Evolutionary conservation across 2,797 vertebrate genomes (phyloP), one percentile per base, ranked within the genome.

Genomic region (Echiichthys vipera): DNA sequence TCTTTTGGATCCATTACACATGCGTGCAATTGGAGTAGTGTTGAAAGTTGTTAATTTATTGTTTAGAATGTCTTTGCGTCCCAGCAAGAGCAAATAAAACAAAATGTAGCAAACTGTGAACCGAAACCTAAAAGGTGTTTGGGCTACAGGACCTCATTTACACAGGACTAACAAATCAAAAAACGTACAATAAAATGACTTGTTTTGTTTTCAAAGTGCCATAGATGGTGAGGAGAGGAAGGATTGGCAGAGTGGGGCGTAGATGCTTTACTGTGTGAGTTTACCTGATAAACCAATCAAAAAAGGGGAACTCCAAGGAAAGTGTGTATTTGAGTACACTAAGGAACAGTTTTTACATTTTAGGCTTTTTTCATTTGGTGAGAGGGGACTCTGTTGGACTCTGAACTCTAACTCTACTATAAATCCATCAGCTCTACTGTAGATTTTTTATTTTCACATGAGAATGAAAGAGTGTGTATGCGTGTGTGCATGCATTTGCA

Each of bases 131-230:
- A 87, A 86, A 90, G 91, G 89, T 87, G 68, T 65, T 82, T 75
- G 22, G 87, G 77, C 57, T 87, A 79, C 90, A 88, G 88, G 84
- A 83, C 59, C 74, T 89, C 84, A 93, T 92, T 85, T 88, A 89
- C 88, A 91, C 89, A 84, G 77, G 74, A 89, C 80, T 84, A 78
- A 90, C 69, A 86, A 74, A 86, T 81, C 56, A 71, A 81, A 5
- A 74, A 81, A 72, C 67, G 18, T n/a, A 68, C 78, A 77, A 74
- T 67, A 80, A 75, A 64, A 65, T n/a, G 14, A 61, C 49, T 88
- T 80, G 81, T 74, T 74, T 82, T 81, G 59, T 91, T 92, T 91
- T 94, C 88, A 89, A 94, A 94, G 94, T 95, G 95, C 94, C 95
- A 95, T 95, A 95, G 92, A 73, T 94, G 87, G 89, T 81, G 82